Conservation (phyloP, 2,797 vertebrate species). For the Lophius americanus region DNA sequence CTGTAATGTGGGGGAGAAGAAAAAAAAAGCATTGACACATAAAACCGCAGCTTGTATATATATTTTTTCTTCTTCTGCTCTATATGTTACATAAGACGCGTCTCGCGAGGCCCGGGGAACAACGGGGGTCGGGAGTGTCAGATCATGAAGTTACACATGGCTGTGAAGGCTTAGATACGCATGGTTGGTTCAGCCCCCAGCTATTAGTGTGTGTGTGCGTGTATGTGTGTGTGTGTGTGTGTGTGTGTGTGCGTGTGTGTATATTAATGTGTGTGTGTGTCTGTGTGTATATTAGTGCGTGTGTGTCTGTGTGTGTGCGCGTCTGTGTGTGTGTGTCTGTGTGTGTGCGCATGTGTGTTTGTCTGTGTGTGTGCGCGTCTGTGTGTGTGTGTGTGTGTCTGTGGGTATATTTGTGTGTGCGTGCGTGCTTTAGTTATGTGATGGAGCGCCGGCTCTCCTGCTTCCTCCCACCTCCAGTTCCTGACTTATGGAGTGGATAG, state of each 20-base stretch:
- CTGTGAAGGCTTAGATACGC: constrained; percentile 68
- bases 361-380: constrained; percentile 24
- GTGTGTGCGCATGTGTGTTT: constrained; percentile 14
- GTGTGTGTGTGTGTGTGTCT: constrained; percentile 21
- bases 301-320: constrained; percentile 17
- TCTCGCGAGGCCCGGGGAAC: constrained; percentile 54
- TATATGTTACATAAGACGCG: constrained; percentile 66
- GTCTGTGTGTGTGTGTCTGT: constrained; percentile 23
- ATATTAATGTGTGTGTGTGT: constrained; percentile 21
- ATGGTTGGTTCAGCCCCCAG: constrained; percentile 66
- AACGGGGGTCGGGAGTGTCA: constrained; percentile 69
- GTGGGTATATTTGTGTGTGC: constrained; percentile 15
- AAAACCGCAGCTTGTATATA: constrained; percentile 31
- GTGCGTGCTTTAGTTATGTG: constrained; percentile 16
- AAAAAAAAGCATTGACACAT: constrained; percentile 24
- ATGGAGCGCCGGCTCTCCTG: constrained; percentile 54
- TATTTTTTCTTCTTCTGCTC: constrained; percentile 23
- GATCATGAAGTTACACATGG: constrained; percentile 72
- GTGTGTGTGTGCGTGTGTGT: constrained; percentile 25
- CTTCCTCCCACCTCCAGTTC: constrained; percentile 57
- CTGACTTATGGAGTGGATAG: constrained; percentile 45
- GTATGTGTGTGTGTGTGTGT: constrained; percentile 17
- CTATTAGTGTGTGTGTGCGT: constrained; percentile 43
- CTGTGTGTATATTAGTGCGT: constrained; percentile 21
- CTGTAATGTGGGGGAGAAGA: constrained; percentile 53